These are phyloP conservation scores for Chelidonichthys spinosus DNA, from an alignment of 2,797 vertebrate species.

Conservation along the genomic window DNA sequence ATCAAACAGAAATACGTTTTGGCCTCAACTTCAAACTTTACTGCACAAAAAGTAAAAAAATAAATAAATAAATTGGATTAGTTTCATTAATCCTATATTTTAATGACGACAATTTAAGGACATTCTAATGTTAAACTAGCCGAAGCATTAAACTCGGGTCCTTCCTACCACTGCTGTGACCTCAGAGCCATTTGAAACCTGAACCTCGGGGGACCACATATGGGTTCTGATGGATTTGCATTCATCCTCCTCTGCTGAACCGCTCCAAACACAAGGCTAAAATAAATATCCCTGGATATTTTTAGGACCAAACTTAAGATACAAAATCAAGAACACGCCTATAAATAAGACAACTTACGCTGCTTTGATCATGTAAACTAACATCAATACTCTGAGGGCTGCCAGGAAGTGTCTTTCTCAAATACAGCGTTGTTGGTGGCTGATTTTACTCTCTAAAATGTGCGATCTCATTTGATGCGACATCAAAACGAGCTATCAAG, in stretches of 20 bases:
- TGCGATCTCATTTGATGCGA: background rate
- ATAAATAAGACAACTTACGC: constrained; percentile 58
- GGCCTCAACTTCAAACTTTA: background rate
- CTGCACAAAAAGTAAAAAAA: background rate
- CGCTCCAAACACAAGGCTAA: constrained; percentile 20
- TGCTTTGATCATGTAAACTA: constrained; percentile 24
- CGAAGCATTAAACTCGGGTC: background rate
- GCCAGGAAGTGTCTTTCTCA: constrained; percentile 11
- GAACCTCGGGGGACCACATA: background rate
- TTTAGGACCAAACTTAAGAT: constrained; percentile 47
- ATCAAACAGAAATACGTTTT: background rate
- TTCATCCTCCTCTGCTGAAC: constrained; percentile 7
- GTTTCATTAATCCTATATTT: background rate
- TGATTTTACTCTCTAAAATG: constrained; percentile 15
- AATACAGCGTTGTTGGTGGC: background rate
- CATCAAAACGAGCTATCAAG: constrained; percentile 9
- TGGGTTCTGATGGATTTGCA: background rate
- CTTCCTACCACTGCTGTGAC: background rate
- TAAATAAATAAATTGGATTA: background rate
- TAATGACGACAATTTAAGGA: background rate
- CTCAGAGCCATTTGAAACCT: background rate
- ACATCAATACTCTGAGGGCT: constrained; percentile 1
- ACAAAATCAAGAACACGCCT: constrained; percentile 43
- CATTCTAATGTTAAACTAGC: background rate
- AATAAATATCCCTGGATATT: constrained; percentile 49